phyloP scores from a whole-genome alignment of 2,888 invertebrate species.

The Agonopterix heracliana region DNA sequence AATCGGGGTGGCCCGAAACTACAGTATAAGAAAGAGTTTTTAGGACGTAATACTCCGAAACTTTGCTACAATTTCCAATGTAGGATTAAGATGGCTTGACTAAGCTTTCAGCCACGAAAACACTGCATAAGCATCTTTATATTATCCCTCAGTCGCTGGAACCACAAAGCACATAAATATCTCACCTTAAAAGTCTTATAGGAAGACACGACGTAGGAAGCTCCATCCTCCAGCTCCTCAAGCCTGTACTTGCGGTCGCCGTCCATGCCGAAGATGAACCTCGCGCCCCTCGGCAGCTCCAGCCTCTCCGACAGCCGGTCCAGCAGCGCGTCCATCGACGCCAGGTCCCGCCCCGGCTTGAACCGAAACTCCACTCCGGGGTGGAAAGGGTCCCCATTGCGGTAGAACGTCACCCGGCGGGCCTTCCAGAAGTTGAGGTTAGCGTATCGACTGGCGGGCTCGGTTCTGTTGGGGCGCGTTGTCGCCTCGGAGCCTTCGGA shows the following conservation, averaged over 20 bases:
- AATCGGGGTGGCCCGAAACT: too few species aligned
- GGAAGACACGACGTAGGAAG: conserved; percentile 94
- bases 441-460: conserved; percentile 80
- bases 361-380: conserved; percentile 91
- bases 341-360: conserved; percentile 91
- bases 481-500: conserved; percentile 69
- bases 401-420: conserved; percentile 90
- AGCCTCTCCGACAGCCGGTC: conserved; percentile 91
- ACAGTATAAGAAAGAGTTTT: too few species aligned
- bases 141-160: background rate
- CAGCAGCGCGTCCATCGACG: conserved; percentile 88
- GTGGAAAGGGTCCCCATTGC: conserved; percentile 95
- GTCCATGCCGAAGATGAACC: conserved; percentile 94
- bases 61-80: too few species aligned
- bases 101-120: too few species aligned
- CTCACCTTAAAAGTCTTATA: conserved; percentile 92
- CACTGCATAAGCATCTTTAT: too few species aligned
- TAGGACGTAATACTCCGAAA: too few species aligned
- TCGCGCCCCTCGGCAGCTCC: conserved; percentile 91
- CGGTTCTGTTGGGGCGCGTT: conserved; percentile 76
- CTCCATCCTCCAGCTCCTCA: conserved; percentile 93
- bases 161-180: background rate
- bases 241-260: conserved; percentile 89
- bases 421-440: conserved; percentile 93
- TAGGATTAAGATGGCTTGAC: too few species aligned